Conservation (phyloP, 2,113 vertebrate genomes). For the Oncorhynchus clarkii region DNA sequence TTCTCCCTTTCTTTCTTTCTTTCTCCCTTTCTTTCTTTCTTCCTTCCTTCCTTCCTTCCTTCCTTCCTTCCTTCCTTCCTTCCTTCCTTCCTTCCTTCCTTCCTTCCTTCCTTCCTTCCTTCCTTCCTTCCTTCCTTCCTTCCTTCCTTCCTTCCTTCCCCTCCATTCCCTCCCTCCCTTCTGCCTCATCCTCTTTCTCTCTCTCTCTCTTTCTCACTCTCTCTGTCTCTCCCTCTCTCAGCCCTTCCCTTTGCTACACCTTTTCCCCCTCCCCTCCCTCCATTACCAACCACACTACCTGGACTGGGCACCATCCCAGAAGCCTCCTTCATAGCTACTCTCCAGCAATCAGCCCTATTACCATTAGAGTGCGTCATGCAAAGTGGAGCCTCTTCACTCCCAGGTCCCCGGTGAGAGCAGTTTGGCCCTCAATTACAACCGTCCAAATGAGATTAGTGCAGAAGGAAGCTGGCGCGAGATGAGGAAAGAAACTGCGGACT, state of each 20-base stretch:
- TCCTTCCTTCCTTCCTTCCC: neutral
- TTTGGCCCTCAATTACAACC: constrained; percentile 32
- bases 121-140: neutral
- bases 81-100: too few species aligned
- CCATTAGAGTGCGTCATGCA: constrained; percentile 23
- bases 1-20: neutral
- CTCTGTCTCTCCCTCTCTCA: neutral
- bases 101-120: neutral
- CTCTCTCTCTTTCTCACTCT: neutral
- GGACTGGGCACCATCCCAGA: neutral
- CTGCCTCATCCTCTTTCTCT: too few species aligned
- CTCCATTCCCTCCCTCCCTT: too few species aligned
- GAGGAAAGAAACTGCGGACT: neutral
- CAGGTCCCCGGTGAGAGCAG: constrained; percentile 22
- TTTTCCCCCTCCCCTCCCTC: neutral
- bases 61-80: neutral
- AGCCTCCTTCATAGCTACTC: neutral
- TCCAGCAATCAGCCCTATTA: constrained; percentile 13
- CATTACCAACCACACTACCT: neutral
- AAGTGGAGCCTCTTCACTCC: constrained; percentile 31
- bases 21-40: neutral
- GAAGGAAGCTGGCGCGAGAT: neutral
- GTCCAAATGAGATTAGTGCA: constrained; percentile 37
- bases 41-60: neutral
- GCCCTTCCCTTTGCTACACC: neutral